Conservation (phyloP, 2,888 invertebrate genomes). For the Leptogaster cylindrica region DNA sequence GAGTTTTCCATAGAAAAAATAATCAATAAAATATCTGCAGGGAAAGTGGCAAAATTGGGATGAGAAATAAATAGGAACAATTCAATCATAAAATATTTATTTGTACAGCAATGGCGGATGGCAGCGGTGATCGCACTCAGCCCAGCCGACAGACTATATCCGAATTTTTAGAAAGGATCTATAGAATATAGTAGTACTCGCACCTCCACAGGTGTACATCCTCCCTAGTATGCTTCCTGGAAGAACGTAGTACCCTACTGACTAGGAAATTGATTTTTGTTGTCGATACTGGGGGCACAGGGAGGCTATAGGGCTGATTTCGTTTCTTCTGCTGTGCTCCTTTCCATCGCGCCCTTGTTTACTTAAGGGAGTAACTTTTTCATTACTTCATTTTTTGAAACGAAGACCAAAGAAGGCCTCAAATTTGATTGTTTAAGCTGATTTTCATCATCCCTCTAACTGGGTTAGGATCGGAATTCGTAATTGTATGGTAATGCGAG, state of each 20-base stretch:
- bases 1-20: not conserved
- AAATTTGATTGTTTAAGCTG: conserved; percentile 30
- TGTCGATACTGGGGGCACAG: conserved; percentile 7
- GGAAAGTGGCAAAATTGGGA: not conserved
- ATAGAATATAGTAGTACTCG: conserved; percentile 5
- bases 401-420: not conserved
- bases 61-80: conserved; percentile 31
- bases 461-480: conserved; percentile 26
- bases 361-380: not conserved
- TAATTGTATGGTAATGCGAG: conserved; percentile 43
- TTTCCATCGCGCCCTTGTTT: not conserved
- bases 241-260: not conserved
- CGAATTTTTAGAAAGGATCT: conserved; percentile 10
- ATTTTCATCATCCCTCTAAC: conserved; percentile 15
- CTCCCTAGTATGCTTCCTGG: conserved; percentile 9
- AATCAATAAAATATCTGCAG: not conserved
- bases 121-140: not conserved
- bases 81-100: conserved; percentile 44
- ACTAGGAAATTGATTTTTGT: conserved; percentile 31
- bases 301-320: not conserved
- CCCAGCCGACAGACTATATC: not conserved
- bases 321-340: not conserved
- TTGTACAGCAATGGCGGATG: not conserved
- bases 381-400: not conserved
- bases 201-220: not conserved